These are phyloP conservation scores for Mythimna loreyi DNA, from an alignment of 2,888 invertebrate genomes.

Conservation along the genomic window DNA sequence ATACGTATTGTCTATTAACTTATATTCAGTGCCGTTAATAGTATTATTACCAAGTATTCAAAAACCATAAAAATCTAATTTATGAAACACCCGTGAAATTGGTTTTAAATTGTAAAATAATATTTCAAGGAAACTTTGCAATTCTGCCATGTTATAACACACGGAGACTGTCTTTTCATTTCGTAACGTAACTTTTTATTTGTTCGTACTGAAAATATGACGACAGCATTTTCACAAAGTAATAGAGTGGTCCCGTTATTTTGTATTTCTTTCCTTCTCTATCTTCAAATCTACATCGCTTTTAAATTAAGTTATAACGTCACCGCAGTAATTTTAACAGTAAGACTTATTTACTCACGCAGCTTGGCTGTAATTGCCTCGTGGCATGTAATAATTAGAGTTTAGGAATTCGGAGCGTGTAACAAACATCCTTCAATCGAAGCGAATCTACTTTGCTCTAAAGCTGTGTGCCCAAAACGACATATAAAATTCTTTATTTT, in stretches of 20 bases:
- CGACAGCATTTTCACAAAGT: conserved; percentile 21
- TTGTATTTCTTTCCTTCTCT: conserved; percentile 17
- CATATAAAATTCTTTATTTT: conserved; percentile 9
- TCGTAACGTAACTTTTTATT: conserved; percentile 25
- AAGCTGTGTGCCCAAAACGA: conserved; percentile 17
- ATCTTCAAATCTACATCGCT: conserved; percentile 25
- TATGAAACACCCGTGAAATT: not conserved
- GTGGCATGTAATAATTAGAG: conserved; percentile 25
- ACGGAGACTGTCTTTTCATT: conserved; percentile 14
- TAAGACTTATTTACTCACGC: conserved; percentile 19
- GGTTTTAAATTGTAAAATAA: conserved; percentile 23
- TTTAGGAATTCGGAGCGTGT: conserved; percentile 34
- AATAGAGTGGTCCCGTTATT: conserved; percentile 13
- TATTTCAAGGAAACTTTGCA: conserved; percentile 8
- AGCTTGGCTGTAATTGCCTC: conserved; percentile 25
- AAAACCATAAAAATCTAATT: too few relatives aligned
- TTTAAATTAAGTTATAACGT: conserved; percentile 32
- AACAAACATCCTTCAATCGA: not conserved
- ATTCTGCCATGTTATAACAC: conserved; percentile 12
- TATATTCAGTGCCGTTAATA: not conserved
- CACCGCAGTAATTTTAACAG: conserved; percentile 30
- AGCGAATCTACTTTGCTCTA: conserved; percentile 28
- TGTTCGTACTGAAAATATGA: conserved; percentile 39
- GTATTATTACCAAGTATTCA: not conserved
- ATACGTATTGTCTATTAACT: conserved; percentile 6